Evolutionary conservation across 2,888 invertebrate species (phyloP).

Genomic region (Eulithis prunata): DNA sequence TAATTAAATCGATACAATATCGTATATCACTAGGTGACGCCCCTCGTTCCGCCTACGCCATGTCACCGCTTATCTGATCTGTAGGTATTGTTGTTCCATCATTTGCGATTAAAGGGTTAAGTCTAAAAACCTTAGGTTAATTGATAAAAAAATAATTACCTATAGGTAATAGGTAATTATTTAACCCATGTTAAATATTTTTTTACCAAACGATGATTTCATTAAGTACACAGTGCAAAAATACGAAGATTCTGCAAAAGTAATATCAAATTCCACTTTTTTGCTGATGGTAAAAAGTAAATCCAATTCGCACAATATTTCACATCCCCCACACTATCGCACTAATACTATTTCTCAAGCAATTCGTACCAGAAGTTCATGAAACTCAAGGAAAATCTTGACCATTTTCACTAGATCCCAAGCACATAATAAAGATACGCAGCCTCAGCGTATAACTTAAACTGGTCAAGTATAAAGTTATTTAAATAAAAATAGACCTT

Average conservation of each 20-base stretch:
- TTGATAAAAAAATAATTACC: background rate
- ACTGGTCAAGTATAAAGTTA: slow-evolving; percentile 47
- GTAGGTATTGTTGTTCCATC: slow-evolving; percentile 49
- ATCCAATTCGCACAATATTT: slow-evolving; percentile 52
- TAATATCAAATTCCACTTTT: slow-evolving; percentile 23
- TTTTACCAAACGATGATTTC: too few species aligned
- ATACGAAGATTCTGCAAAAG: background rate
- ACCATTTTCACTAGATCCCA: slow-evolving; percentile 42
- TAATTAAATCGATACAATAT: slow-evolving; percentile 60
- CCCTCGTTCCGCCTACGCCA: slow-evolving; percentile 69
- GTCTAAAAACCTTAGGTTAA: slow-evolving; percentile 14
- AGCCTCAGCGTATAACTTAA: slow-evolving; percentile 48
- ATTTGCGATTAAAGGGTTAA: slow-evolving; percentile 44
- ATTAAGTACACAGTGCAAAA: too few species aligned
- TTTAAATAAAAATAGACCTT: slow-evolving; percentile 49
- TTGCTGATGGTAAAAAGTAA: slow-evolving; percentile 40
- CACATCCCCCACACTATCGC: slow-evolving; percentile 57
- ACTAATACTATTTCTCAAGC: slow-evolving; percentile 73
- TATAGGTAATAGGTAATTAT: too few species aligned
- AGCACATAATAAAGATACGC: slow-evolving; percentile 4
- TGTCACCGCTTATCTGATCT: slow-evolving; percentile 69
- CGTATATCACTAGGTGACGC: slow-evolving; percentile 63
- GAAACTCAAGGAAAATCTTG: slow-evolving; percentile 56
- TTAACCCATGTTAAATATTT: background rate
- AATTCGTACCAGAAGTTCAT: slow-evolving; percentile 76